A percentile compares a stretch with the other conserved stretches of the same genome.
Conservation (phyloP, 2,888 invertebrate species). For the Oligia strigilis region DNA sequence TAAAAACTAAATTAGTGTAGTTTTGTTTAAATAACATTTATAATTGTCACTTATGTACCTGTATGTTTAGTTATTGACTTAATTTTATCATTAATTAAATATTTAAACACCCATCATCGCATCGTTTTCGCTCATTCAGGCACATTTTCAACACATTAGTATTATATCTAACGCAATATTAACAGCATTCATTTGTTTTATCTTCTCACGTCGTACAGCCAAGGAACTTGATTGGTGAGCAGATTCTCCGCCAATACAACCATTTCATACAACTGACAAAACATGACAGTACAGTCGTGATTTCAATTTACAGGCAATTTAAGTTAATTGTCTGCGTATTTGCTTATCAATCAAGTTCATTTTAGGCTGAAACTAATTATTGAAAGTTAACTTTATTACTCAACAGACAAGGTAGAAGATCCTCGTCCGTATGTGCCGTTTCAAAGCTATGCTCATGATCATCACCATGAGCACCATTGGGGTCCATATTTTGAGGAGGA, state of each 20-base stretch:
- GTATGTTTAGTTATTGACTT: constrained; percentile 53
- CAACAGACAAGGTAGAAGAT: constrained; percentile 86
- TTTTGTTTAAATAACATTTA: constrained; percentile 16
- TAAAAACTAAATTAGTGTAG: constrained; percentile 28
- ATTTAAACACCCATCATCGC: constrained; percentile 37
- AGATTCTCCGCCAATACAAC: not conserved
- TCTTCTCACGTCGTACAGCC: not conserved
- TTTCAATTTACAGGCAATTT: not conserved
- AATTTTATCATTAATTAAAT: constrained; percentile 32
- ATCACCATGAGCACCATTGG: constrained; percentile 93
- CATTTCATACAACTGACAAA: not conserved
- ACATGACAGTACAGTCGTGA: too few species aligned
- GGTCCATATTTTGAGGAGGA: constrained; percentile 93
- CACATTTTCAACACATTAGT: constrained; percentile 39
- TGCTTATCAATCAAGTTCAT: constrained; percentile 18
- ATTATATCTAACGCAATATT: not conserved
- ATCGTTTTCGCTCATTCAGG: constrained; percentile 30
- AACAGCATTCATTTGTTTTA: constrained; percentile 9
- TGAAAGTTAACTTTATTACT: constrained; percentile 22
- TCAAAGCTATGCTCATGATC: constrained; percentile 89
- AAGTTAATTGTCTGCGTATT: not conserved
- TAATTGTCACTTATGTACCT: constrained; percentile 41
- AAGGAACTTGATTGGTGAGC: constrained; percentile 21
- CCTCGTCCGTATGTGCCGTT: constrained; percentile 84
- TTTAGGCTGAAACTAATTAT: not conserved